Conservation (phyloP, 1,140 invertebrate species). For the Dolichoris vasculosae region DNA sequence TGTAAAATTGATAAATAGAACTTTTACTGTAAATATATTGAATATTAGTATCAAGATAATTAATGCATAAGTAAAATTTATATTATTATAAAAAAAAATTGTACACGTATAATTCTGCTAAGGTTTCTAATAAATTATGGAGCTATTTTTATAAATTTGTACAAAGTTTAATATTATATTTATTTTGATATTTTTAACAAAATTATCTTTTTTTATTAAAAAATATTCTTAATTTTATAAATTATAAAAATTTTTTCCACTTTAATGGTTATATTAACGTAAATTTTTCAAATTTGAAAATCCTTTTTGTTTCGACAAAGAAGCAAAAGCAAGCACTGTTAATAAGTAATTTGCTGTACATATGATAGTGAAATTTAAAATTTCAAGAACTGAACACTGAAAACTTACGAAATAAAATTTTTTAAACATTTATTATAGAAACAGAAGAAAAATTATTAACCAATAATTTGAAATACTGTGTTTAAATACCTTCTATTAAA, state of each 20-base stretch:
- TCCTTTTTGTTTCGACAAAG: conserved; percentile 50
- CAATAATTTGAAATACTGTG: not conserved
- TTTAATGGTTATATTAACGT: not conserved
- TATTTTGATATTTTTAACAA: not conserved
- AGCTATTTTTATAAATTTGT: no score
- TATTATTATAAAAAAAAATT: no score
- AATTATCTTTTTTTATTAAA: conserved; percentile 9
- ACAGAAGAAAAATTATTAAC: not conserved
- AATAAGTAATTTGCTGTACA: conserved; percentile 22
- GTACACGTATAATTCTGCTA: no score
- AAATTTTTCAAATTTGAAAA: conserved; percentile 42
- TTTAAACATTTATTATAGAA: not conserved
- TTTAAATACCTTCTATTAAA: not conserved
- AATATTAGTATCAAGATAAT: no score
- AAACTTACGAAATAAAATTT: not conserved
- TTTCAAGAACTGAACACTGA: not conserved
- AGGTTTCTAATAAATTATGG: no score
- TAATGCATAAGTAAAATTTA: no score
- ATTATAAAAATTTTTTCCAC: not conserved
- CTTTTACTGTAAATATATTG: no score
- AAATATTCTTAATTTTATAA: not conserved
- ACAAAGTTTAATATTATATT: no score
- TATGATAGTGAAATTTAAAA: conserved; percentile 19
- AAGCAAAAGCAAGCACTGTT: conserved; percentile 39
- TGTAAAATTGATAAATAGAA: no score